A percentile compares a stretch with the other conserved stretches of the same genome.
These are phyloP conservation scores for Channa argus DNA, from an alignment of 2,113 vertebrate species.

Conservation along the genomic window DNA sequence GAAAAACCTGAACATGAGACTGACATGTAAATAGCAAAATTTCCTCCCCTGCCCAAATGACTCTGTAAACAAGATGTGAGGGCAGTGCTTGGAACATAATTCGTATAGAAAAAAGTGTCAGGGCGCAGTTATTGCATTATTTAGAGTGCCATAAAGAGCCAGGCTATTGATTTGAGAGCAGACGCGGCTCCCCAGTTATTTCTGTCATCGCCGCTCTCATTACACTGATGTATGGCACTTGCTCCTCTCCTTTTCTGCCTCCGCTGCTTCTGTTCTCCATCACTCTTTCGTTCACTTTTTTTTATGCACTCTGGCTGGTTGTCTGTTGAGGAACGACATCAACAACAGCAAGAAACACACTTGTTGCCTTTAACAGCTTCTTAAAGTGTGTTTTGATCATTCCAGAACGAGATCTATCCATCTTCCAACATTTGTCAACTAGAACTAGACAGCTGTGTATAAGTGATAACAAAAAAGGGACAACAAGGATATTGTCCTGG, in stretches of 20 bases:
- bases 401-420: no score
- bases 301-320: slow-evolving; percentile 24
- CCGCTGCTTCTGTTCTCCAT: slow-evolving; percentile 25
- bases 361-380: slow-evolving; percentile 4
- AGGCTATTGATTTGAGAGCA: slow-evolving; percentile 82
- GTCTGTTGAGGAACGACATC: slow-evolving; percentile 10
- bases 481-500: no score
- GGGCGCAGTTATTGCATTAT: slow-evolving; percentile 80
- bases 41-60: slow-evolving; percentile 62
- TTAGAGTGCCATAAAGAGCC: slow-evolving; percentile 80
- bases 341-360: not conserved
- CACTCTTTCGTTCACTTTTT: slow-evolving; percentile 38
- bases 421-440: no score
- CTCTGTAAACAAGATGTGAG: slow-evolving; percentile 80
- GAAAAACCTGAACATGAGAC: slow-evolving; percentile 7
- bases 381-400: not conserved
- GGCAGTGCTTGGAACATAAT: slow-evolving; percentile 67
- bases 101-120: slow-evolving; percentile 77
- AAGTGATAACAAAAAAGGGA: no score
- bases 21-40: slow-evolving; percentile 62
- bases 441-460: no score
- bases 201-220: slow-evolving; percentile 81
- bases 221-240: slow-evolving; percentile 80
- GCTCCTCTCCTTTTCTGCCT: slow-evolving; percentile 49
- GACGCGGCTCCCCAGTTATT: slow-evolving; percentile 78